Conservation (phyloP, 2,113 vertebrate genomes). For the Sakesphorus luctuosus region DNA sequence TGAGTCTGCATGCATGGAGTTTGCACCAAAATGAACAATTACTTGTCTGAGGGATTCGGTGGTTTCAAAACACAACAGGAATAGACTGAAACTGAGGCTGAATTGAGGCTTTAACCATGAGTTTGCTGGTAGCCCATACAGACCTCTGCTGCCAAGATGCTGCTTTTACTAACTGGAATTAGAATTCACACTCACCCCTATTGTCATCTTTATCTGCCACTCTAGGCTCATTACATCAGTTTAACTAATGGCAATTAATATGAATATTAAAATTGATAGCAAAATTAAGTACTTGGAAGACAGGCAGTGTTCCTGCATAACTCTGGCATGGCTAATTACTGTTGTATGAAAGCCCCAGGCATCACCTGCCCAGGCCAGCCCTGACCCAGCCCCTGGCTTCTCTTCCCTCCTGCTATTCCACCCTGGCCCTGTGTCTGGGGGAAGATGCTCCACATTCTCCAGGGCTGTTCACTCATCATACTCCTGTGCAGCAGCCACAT, state of each 20-base stretch:
- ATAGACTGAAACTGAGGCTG: neutral
- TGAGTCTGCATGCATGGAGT: conserved; percentile 50
- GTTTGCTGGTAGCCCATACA: neutral
- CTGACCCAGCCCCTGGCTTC: neutral
- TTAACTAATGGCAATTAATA: conserved; percentile 55
- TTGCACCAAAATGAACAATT: conserved; percentile 53
- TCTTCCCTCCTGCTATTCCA: neutral
- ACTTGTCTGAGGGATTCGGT: conserved; percentile 13
- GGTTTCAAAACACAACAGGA: conserved; percentile 35
- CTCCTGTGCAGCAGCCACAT: neutral
- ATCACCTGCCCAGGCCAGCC: neutral
- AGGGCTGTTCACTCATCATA: neutral
- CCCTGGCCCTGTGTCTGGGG: accelerated
- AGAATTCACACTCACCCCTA: neutral
- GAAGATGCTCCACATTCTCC: neutral
- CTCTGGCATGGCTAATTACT: neutral
- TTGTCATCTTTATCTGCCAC: neutral
- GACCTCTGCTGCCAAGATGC: neutral
- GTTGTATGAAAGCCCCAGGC: neutral
- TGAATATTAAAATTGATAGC: conserved; percentile 43
- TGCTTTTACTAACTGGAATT: neutral
- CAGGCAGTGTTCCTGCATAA: neutral
- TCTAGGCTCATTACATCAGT: conserved; percentile 32
- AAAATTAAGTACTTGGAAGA: conserved; percentile 14
- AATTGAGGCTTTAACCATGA: neutral